phyloP scores from a whole-genome alignment of 2,888 invertebrate species.

The Oscheius sp. region DNA sequence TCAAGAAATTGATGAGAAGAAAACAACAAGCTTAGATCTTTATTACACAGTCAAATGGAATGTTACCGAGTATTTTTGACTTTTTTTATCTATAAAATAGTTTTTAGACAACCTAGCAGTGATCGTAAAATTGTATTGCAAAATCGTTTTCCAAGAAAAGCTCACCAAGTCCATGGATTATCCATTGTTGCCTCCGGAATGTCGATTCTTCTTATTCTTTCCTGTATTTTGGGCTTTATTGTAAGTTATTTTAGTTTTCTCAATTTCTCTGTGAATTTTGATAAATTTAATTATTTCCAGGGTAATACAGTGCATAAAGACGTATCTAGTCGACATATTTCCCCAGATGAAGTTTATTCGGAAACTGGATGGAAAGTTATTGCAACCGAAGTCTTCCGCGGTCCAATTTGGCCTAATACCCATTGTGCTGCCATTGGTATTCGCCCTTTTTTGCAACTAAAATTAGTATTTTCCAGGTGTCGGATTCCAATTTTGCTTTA shows the following conservation, averaged over 20 bases:
- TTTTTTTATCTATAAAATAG: slow-evolving; percentile 1
- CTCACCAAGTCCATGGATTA: slow-evolving; percentile 77
- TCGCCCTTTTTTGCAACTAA: too few relatives aligned
- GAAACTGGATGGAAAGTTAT: slow-evolving; percentile 78
- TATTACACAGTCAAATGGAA: slow-evolving; percentile 76
- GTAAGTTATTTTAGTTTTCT: background rate
- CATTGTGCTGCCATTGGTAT: slow-evolving; percentile 77
- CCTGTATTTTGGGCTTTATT: slow-evolving; percentile 76
- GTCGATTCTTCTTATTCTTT: slow-evolving; percentile 76
- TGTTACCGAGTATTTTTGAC: slow-evolving; percentile 72
- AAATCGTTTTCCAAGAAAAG: slow-evolving; percentile 75
- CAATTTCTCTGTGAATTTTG: too few relatives aligned
- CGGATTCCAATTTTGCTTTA: slow-evolving; percentile 76
- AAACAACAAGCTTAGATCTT: slow-evolving; percentile 74
- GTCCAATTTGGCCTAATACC: slow-evolving; percentile 75
- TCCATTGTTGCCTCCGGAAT: slow-evolving; percentile 77
- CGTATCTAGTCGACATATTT: slow-evolving; percentile 38
- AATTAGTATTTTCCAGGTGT: slow-evolving; percentile 73
- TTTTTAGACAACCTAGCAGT: slow-evolving; percentile 2
- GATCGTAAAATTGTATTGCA: background rate
- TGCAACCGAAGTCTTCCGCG: slow-evolving; percentile 76
- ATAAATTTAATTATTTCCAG: too few relatives aligned
- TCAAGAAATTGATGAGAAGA: slow-evolving; percentile 54
- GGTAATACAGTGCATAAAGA: background rate
- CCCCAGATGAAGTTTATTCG: slow-evolving; percentile 74